Evolutionary conservation across 2,888 invertebrate species (phyloP).

Genomic region (Lasioglossum malachurum): DNA sequence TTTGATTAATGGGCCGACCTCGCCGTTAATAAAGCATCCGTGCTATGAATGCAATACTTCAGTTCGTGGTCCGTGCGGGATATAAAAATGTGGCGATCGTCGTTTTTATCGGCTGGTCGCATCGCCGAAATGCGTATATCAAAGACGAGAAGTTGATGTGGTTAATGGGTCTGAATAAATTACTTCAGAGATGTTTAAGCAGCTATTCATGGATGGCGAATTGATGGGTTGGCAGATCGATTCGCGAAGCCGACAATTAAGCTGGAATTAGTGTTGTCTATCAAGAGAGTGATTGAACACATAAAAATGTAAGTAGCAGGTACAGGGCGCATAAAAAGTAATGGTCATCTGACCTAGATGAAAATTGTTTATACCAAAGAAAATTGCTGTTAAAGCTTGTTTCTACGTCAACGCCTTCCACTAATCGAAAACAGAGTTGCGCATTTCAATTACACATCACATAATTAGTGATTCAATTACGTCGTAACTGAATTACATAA

Average conservation of each 20-base stretch:
- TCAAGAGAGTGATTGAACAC: neutral
- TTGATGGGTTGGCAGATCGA: neutral
- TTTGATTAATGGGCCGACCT: neutral
- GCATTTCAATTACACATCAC: too few species aligned
- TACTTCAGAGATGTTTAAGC: neutral
- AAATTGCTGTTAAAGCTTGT: too few species aligned
- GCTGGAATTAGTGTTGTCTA: neutral
- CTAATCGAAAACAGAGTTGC: too few species aligned
- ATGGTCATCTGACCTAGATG: too few species aligned
- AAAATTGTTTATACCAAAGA: too few species aligned
- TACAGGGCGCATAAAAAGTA: too few species aligned
- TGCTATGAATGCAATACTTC: neutral
- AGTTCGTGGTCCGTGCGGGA: neutral
- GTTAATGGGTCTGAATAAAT: neutral
- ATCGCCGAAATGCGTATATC: neutral
- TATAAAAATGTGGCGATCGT: neutral
- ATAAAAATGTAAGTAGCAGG: too few species aligned
- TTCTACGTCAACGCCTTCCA: too few species aligned
- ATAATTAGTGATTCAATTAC: too few species aligned
- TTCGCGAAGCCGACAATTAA: neutral
- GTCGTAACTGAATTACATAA: too few species aligned
- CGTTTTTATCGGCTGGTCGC: neutral
- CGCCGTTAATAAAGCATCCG: neutral
- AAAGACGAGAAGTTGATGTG: neutral
- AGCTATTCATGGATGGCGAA: neutral